Base-by-base conservation (phyloP, 2,888 invertebrate genomes). In the Cerastis rubricosa region DNA sequence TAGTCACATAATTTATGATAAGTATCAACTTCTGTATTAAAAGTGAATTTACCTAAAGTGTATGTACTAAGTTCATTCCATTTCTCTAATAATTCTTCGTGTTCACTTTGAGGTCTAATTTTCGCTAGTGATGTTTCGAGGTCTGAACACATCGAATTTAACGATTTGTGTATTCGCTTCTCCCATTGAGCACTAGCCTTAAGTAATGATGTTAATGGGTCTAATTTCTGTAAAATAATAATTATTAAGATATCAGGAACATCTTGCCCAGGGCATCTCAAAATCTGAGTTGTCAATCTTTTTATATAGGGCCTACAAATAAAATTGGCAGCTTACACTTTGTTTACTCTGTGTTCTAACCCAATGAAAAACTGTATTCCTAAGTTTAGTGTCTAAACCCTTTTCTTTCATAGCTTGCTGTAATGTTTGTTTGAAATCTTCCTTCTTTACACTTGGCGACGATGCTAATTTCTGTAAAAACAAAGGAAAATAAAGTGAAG, bases 51-150 rank as follows among this genome's bases (percentile, higher is more conserved):
- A 98, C 99, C 98, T 94, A 99, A 98, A 90, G 97, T 98, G 92
- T 98, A 99, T 83, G 98, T 99, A 92, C 99, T 99, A 74, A 99
- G 97, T 95, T 99, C 99, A 85, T 98, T 98, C 99, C 99, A 99
- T 93, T 99, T 99, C 57, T 98, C 98, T 11, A 97, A 91, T 51
- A 99, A 95, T 89, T 99, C 99, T 85, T 99, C 99, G 76, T 98
- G 98, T 91, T 99, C 99, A 64, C 97, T 97, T 54, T 97, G 97
- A 17, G 97, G 96, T 83, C 99, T 97, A 84, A 98, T 97, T 92
- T 98, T 98, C 2, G 98, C 98, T 81, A 99, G 94, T 11, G 98
- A 98, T 65, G 99, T 98, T 90, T 98, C 98, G 67, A 99, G 96
- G 94, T 99, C 99, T 64, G 98, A 98, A 89, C 99, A 99, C 98